Base-by-base conservation (phyloP, 2,888 invertebrate genomes). In the Salticus scenicus region DNA sequence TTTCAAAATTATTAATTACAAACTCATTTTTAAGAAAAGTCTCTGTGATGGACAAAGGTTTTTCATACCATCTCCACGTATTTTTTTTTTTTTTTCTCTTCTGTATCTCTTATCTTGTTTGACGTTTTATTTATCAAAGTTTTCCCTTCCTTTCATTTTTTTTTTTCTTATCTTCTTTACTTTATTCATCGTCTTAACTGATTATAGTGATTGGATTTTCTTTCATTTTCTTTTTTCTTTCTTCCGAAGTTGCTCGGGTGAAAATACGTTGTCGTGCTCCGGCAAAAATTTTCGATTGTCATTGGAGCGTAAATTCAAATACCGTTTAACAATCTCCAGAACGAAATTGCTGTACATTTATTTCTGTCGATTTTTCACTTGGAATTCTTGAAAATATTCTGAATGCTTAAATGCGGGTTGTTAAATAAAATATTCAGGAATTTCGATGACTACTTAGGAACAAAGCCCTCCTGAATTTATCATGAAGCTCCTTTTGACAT, bases 101-200 rank as follows among this genome's bases (percentile, higher is more conserved):
- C 24, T 7, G 24, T 1, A 7, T 57, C 17, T 24, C 17, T 57
- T 24, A 2, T n/a, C 57, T 57, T 24, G 14, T 17, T 57, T 12
- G 24, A 17, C 24, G 57, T 57, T 57, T 57, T 57, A 57, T 57
- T 24, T 24, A 57, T 57, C 57, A 24, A 57, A 24, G 24, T 57
- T 57, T 12, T 5, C 57, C 4, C 24, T 57, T 12, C 12, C 24
- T 57, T 57, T 57, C 17, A 37, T 47, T 12, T 47, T 17, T 37
- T 37, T 17, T 17, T 47, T 47, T 47, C 17, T 47, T 47, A 2
- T 17, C 17, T 17, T 17, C 24, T 24, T 24, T 57, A 24, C 57
- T 57, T 57, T 24, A 57, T 57, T 57, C 57, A 57, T 1, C 57
- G 57, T 57, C 57, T 57, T 57, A 57, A 24, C 57, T 57, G 57